Evolutionary conservation across 2,797 vertebrate genomes (phyloP).

Genomic region (Darevskia mixta): DNA sequence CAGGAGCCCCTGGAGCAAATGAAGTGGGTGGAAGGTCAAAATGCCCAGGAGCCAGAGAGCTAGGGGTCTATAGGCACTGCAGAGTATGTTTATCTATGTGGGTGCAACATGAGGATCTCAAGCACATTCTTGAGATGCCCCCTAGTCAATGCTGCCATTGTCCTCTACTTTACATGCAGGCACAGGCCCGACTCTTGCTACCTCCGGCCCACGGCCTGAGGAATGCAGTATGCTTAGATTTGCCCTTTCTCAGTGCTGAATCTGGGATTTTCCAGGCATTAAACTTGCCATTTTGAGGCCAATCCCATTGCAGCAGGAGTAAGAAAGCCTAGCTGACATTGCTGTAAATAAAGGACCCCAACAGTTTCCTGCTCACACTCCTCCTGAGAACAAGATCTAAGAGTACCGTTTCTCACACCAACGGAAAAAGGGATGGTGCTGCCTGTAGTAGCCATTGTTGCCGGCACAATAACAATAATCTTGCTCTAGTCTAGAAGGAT

Average conservation of each 20-base stretch:
- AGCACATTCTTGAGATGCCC: conserved; percentile 44
- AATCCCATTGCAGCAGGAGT: not conserved
- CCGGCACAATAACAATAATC: not conserved
- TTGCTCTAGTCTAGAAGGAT: not conserved
- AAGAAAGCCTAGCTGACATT: not conserved
- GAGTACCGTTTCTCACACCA: not conserved
- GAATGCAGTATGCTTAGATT: conserved; percentile 20
- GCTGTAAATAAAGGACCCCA: not conserved
- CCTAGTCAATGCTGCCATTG: conserved; percentile 37
- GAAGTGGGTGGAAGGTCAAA: conserved; percentile 17
- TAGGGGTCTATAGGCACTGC: not conserved
- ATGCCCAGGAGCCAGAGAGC: not conserved
- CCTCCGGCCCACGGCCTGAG: conserved; percentile 24
- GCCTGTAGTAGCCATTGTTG: not conserved
- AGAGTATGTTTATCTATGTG: conserved; percentile 30
- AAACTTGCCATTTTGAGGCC: not conserved
- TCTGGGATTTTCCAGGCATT: conserved; percentile 15
- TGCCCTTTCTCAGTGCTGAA: conserved; percentile 41
- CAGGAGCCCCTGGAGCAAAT: not conserved
- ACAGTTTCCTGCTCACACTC: not conserved
- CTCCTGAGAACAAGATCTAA: not conserved
- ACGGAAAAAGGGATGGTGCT: not conserved
- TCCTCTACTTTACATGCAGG: conserved; percentile 11
- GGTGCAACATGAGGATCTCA: conserved; percentile 19
- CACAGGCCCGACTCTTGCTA: conserved; percentile 9